Evolutionary conservation across 1,140 invertebrate genomes (phyloP).

Genomic region (Bemisia tabaci): DNA sequence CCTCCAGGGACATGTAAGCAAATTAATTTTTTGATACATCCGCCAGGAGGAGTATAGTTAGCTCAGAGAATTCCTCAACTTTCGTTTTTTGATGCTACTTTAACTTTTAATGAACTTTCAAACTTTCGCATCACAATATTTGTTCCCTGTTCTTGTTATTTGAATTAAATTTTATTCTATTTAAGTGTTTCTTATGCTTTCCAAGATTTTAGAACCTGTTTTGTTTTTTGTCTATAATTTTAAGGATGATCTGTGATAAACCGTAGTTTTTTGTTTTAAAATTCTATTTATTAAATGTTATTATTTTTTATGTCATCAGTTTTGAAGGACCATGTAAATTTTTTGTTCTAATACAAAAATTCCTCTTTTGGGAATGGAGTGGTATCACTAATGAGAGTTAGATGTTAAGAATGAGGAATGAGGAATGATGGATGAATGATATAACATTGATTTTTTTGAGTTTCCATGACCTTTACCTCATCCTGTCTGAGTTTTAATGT

Average conservation of each 20-base stretch:
- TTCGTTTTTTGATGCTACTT: background rate
- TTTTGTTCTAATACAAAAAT: no score
- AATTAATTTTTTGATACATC: no score
- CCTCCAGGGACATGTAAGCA: no score
- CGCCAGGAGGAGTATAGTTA: background rate
- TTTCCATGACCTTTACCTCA: no score
- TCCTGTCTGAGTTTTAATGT: no score
- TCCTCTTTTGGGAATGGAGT: no score
- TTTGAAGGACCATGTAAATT: no score
- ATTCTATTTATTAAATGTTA: background rate
- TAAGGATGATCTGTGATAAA: background rate
- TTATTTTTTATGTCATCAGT: conserved; percentile 1
- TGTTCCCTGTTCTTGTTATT: background rate
- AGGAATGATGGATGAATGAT: no score
- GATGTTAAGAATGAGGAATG: no score
- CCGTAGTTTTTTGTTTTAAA: background rate
- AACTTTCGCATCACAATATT: background rate
- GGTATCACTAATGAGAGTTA: no score
- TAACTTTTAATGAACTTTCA: background rate
- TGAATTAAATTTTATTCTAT: background rate
- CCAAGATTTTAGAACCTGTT: background rate
- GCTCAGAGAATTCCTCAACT: background rate
- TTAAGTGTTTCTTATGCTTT: background rate
- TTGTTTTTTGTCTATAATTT: background rate
- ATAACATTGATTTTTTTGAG: no score